These are phyloP conservation scores for Pseudopodoces humilis DNA, from an alignment of 2,113 vertebrate species.

Conservation along the genomic window DNA sequence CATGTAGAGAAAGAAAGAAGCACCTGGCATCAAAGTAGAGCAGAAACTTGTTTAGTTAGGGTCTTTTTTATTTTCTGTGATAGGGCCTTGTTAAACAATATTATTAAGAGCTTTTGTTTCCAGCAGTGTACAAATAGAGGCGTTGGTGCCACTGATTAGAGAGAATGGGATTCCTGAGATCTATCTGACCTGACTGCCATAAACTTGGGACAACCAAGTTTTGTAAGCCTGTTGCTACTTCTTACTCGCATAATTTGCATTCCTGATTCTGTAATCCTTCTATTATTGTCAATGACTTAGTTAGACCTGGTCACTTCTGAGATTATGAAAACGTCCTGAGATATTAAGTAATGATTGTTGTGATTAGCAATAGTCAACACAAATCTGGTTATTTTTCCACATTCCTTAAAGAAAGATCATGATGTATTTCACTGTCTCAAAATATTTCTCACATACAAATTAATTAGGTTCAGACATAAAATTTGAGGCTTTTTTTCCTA, in stretches of 20 bases:
- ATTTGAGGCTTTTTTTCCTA: not conserved
- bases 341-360: not conserved
- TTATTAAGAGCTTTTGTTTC: not conserved
- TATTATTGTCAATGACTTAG: not conserved
- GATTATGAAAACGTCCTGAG: not conserved
- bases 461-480: not conserved
- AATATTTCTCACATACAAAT: not conserved
- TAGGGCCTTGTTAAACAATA: not conserved
- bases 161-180: not conserved
- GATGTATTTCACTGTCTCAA: not conserved
- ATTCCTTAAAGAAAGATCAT: not conserved
- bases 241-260: not conserved
- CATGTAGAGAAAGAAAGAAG: not conserved
- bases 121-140: not conserved
- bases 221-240: not conserved
- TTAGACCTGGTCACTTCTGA: not conserved
- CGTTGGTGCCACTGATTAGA: not conserved
- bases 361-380: not conserved
- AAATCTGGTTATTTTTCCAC: not conserved
- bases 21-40: not conserved
- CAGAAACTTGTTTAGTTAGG: not conserved
- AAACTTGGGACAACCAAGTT: not conserved
- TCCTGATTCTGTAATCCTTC: not conserved
- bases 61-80: not conserved
- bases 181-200: not conserved